These are phyloP conservation scores for Aulostomus chinensis DNA, from an alignment of 2,797 vertebrate genomes.

Conservation along the genomic window DNA sequence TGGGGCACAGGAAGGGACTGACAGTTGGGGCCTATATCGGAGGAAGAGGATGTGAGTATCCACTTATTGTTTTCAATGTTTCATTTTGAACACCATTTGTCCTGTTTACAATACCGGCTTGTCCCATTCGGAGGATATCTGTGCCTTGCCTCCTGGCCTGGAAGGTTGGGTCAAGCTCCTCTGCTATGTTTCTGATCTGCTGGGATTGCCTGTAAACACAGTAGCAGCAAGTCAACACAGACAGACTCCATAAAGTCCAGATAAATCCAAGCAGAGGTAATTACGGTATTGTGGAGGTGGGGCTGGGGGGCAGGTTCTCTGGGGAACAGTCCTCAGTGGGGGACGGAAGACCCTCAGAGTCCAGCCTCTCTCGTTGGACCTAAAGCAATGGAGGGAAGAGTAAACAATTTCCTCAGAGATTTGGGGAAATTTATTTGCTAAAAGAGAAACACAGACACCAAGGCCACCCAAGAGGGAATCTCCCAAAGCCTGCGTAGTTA, in stretches of 20 bases:
- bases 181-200: constrained; percentile 76
- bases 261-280: not conserved
- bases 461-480: too few relatives aligned
- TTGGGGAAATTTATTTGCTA: too few relatives aligned
- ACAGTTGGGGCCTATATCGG: constrained; percentile 32
- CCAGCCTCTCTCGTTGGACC: constrained; percentile 73
- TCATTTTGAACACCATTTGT: not conserved
- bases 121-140: constrained; percentile 31
- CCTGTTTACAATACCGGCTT: constrained; percentile 48
- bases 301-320: constrained; percentile 68
- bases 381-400: constrained; percentile 11
- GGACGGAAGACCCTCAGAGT: constrained; percentile 78
- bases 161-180: constrained; percentile 84
- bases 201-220: constrained; percentile 59
- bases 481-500: too few relatives aligned
- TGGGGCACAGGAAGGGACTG: constrained; percentile 43
- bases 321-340: constrained; percentile 72
- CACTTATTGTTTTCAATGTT: constrained; percentile 3
- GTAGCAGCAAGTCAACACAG: not conserved
- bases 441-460: too few relatives aligned
- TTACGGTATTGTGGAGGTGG: constrained; percentile 60
- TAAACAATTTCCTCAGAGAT: too few relatives aligned
- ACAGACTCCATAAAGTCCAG: not conserved
- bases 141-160: constrained; percentile 59
- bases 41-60: constrained; percentile 9